Percentiles rank a stretch among this genome's conserved stretches.
These are phyloP conservation scores for Neopipo cinnamomea DNA, from an alignment of 2,113 vertebrate genomes.

Conservation along the genomic window DNA sequence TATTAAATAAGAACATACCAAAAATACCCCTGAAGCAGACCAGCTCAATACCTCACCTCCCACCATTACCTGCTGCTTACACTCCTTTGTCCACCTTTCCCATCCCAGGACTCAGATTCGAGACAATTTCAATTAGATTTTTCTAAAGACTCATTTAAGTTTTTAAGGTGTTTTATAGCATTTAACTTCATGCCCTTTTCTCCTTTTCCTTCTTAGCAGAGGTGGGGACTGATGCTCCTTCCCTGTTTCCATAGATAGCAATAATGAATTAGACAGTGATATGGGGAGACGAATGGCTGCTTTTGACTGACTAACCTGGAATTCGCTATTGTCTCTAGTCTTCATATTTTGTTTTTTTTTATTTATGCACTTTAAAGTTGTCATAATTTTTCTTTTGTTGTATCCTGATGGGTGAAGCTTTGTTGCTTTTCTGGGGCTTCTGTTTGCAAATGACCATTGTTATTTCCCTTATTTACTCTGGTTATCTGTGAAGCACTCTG, in stretches of 20 bases:
- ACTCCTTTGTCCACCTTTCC: neutral
- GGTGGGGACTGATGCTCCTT: neutral
- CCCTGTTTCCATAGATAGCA: neutral
- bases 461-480: neutral
- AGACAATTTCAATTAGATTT: conserved; percentile 23
- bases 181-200: neutral
- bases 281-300: neutral
- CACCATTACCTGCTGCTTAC: neutral
- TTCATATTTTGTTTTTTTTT: neutral
- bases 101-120: neutral
- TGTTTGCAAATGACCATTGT: neutral
- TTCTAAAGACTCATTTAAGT: neutral
- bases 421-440: neutral
- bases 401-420: neutral
- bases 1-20: conserved; percentile 52
- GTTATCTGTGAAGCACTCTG: neutral
- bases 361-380: neutral
- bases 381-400: neutral
- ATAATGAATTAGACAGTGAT: neutral
- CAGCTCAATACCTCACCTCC: neutral
- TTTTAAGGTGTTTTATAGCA: neutral
- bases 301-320: neutral
- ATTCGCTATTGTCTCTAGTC: neutral
- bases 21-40: neutral
- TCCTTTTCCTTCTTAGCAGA: neutral